phyloP scores from a whole-genome alignment of 2,797 vertebrate genomes.

The Schizopygopsis malacanthus region DNA sequence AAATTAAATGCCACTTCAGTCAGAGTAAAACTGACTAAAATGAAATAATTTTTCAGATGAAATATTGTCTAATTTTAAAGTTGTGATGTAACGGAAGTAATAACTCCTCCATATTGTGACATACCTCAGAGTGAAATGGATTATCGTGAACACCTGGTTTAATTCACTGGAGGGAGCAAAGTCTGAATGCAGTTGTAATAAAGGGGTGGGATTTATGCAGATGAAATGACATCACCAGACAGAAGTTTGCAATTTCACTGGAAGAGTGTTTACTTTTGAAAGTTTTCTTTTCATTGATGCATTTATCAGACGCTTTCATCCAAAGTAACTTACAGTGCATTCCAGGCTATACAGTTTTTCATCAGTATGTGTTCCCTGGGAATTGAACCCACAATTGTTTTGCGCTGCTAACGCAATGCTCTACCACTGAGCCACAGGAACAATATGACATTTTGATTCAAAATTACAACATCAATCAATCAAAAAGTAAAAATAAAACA shows the following conservation, averaged over 20 bases:
- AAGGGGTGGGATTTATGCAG: not conserved
- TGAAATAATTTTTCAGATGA: not conserved
- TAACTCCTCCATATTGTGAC: not conserved
- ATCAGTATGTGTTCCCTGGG: too few species aligned
- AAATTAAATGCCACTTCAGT: not conserved
- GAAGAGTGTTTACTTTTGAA: not conserved
- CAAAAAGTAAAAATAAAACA: not conserved
- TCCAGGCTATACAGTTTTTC: too few species aligned
- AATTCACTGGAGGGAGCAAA: not conserved
- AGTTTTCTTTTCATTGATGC: too few species aligned
- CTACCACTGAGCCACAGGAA: too few species aligned
- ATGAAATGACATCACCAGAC: too few species aligned
- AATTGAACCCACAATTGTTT: too few species aligned
- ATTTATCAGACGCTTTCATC: too few species aligned
- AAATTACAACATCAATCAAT: not conserved
- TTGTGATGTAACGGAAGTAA: not conserved
- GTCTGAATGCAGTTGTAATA: not conserved
- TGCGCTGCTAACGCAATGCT: too few species aligned
- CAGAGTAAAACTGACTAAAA: not conserved
- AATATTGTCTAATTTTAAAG: not conserved
- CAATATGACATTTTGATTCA: not conserved
- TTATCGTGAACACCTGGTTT: not conserved
- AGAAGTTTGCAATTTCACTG: not conserved
- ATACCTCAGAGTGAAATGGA: not conserved
- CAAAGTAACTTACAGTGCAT: too few species aligned